These are phyloP conservation scores for Tokudaia muenninki DNA, from an alignment of 2,797 vertebrate genomes.

Conservation along the genomic window DNA sequence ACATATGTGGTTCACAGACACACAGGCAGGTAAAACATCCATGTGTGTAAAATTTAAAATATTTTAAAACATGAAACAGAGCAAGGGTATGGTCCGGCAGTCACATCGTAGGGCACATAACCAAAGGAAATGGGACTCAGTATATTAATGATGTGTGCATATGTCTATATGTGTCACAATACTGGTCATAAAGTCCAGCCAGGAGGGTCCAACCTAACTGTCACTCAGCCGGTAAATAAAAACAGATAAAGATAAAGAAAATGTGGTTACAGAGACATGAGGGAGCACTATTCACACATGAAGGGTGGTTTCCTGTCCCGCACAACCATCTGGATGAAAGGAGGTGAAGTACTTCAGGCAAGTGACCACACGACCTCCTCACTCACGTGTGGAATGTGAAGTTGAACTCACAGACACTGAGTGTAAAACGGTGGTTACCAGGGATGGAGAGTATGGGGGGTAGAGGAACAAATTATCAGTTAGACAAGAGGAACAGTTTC, in stretches of 20 bases:
- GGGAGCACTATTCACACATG: background rate
- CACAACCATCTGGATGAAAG: rapidly evolving
- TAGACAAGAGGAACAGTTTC: background rate
- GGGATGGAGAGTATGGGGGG: background rate
- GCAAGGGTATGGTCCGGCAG: no score
- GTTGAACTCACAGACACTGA: background rate
- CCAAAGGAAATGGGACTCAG: background rate
- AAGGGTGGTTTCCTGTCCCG: background rate
- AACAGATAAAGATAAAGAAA: background rate
- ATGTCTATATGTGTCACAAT: background rate
- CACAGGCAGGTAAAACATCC: background rate
- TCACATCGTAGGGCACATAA: background rate
- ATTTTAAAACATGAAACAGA: background rate
- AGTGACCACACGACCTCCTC: background rate
- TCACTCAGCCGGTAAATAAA: background rate
- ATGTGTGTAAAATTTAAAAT: background rate
- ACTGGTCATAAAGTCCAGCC: background rate
- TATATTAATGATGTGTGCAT: no score
- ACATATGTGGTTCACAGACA: background rate
- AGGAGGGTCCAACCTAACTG: background rate
- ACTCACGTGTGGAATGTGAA: background rate
- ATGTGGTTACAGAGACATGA: background rate
- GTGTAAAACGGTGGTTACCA: background rate
- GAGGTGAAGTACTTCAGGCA: background rate
- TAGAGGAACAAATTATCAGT: background rate